phyloP scores from a whole-genome alignment of 1,140 invertebrate genomes.

The Hormaphis cornu region DNA sequence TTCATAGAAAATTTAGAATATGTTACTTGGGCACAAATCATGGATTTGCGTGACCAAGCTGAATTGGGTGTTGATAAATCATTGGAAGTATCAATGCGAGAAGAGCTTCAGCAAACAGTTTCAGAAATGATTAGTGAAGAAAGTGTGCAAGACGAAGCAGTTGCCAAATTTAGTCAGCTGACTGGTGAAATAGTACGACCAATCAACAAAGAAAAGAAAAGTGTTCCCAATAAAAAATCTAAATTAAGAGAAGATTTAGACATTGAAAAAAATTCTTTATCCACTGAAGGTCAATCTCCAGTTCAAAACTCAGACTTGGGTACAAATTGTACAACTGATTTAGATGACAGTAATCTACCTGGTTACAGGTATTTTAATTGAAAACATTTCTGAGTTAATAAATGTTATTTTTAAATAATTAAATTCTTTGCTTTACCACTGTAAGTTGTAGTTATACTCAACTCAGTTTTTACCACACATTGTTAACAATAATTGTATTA shows the following conservation, averaged over 20 bases:
- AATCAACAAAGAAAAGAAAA: neutral
- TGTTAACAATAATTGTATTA: too few relatives aligned
- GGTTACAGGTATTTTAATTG: too few relatives aligned
- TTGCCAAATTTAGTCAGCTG: neutral
- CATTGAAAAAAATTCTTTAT: too few relatives aligned
- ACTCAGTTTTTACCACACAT: too few relatives aligned
- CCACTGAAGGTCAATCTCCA: too few relatives aligned
- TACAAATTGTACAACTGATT: too few relatives aligned
- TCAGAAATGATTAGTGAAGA: neutral
- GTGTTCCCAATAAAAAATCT: neutral
- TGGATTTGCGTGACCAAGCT: slow-evolving; percentile 14
- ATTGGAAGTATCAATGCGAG: neutral
- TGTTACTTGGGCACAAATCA: slow-evolving; percentile 21
- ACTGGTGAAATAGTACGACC: neutral
- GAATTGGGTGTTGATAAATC: slow-evolving; percentile 2
- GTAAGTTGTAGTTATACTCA: too few relatives aligned
- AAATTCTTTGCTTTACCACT: too few relatives aligned
- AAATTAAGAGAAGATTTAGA: neutral
- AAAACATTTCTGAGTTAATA: too few relatives aligned
- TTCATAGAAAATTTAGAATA: slow-evolving; percentile 9
- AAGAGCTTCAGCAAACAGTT: slow-evolving; percentile 11
- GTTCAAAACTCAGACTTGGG: too few relatives aligned
- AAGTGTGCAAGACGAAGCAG: neutral
- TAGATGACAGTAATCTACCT: too few relatives aligned
- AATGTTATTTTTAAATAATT: too few relatives aligned